Conservation (phyloP, 1,140 invertebrate genomes). For the Drosophila orosa region DNA sequence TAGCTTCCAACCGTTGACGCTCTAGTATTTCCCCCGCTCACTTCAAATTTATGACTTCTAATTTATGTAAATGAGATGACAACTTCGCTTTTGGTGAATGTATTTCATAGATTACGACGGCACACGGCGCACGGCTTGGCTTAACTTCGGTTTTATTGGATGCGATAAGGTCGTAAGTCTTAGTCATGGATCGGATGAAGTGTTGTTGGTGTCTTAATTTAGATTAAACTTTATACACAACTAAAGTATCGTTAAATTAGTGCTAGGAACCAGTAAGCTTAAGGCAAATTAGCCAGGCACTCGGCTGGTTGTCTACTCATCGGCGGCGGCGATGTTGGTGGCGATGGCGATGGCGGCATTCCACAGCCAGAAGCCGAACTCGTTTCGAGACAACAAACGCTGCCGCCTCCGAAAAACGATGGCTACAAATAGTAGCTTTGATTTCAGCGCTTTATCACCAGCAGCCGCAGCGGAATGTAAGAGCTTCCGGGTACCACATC, state of each 20-base stretch:
- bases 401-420: slow-evolving; percentile 29
- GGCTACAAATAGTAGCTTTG: not conserved
- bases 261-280: slow-evolving; percentile 72
- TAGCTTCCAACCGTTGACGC: slow-evolving; percentile 4
- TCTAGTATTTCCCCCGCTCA: slow-evolving; percentile 55
- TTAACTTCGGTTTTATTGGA: slow-evolving; percentile 42
- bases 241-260: slow-evolving; percentile 69
- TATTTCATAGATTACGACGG: slow-evolving; percentile 52
- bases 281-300: slow-evolving; percentile 68
- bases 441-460: slow-evolving; percentile 63
- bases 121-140: slow-evolving; percentile 32
- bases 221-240: slow-evolving; percentile 49
- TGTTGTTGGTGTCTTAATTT: slow-evolving; percentile 61
- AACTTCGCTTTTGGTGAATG: slow-evolving; percentile 73
- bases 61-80: slow-evolving; percentile 80
- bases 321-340: slow-evolving; percentile 24
- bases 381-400: slow-evolving; percentile 46
- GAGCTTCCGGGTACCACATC: slow-evolving; percentile 82
- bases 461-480: slow-evolving; percentile 70
- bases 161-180: slow-evolving; percentile 58
- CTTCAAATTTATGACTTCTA: slow-evolving; percentile 75
- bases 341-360: slow-evolving; percentile 33
- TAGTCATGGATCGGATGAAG: slow-evolving; percentile 38
- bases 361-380: slow-evolving; percentile 44
- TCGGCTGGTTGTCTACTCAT: slow-evolving; percentile 57